phyloP scores from a whole-genome alignment of 2,113 vertebrate genomes.

The Pollimyrus isidori region DNA sequence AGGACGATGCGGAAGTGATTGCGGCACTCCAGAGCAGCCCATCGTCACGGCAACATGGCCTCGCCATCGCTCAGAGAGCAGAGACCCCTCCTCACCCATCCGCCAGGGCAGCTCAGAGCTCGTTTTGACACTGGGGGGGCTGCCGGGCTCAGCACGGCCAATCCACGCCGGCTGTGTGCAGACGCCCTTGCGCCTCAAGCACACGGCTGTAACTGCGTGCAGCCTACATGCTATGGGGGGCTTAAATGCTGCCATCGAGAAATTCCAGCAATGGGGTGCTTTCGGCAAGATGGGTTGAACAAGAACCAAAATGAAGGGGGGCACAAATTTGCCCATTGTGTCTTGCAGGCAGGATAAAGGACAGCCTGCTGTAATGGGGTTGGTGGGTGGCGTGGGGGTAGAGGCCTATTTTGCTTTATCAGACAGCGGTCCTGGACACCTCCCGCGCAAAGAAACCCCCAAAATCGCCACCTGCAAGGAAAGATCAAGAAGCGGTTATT shows the following conservation, averaged over 20 bases:
- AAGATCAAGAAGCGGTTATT: background rate
- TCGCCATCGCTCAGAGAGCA: background rate
- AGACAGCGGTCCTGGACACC: background rate
- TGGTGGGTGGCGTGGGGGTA: background rate
- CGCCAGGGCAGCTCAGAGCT: background rate
- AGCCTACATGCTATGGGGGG: background rate
- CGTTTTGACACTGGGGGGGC: background rate
- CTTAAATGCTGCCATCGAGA: background rate
- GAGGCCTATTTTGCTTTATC: background rate
- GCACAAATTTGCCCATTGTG: background rate
- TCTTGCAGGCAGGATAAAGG: background rate
- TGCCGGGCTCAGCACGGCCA: background rate
- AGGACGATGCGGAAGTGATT: background rate
- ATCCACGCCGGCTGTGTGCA: background rate
- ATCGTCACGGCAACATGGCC: background rate
- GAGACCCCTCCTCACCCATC: background rate
- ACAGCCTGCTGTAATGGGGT: background rate
- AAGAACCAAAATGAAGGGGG: background rate
- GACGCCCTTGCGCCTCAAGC: background rate
- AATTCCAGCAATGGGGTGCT: background rate
- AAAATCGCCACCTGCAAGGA: background rate
- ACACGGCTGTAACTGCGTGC: background rate
- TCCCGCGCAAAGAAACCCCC: background rate
- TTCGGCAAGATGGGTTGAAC: background rate
- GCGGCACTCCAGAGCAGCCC: background rate